Conservation (phyloP, 53 echinoderm and acorn worm species). For the Luidia sarsii region DNA sequence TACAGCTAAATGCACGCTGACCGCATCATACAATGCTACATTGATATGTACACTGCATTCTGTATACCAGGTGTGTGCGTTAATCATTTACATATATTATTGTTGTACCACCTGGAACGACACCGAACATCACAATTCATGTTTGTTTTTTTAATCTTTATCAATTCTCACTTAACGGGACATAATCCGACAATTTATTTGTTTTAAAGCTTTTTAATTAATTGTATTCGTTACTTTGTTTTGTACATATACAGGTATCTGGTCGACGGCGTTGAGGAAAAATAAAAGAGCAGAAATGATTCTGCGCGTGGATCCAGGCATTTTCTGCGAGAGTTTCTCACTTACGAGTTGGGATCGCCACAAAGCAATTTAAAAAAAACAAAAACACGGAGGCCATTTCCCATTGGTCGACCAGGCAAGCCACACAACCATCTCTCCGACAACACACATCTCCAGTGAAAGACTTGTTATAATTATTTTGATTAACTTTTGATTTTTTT, state of each 20-base stretch:
- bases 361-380: too few relatives aligned
- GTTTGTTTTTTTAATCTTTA: slow-evolving; percentile 4
- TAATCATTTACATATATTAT: neutral
- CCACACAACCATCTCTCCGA: neutral
- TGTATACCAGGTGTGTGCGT: slow-evolving; percentile 19
- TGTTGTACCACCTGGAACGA: neutral
- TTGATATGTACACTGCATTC: slow-evolving; percentile 44
- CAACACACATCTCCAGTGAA: slow-evolving; percentile 1
- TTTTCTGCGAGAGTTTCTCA: too few relatives aligned
- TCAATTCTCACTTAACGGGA: neutral
- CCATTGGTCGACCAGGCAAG: too few relatives aligned
- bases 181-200: neutral
- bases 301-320: too few relatives aligned
- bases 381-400: too few relatives aligned
- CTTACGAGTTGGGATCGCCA: too few relatives aligned
- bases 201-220: too few relatives aligned
- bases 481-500: too few relatives aligned
- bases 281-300: too few relatives aligned
- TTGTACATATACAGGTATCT: neutral
- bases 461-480: too few relatives aligned
- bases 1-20: neutral
- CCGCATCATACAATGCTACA: slow-evolving; percentile 3
- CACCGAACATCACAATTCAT: neutral
- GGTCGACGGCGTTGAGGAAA: too few relatives aligned
- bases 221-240: too few relatives aligned